Percentiles rank a stretch among this genome's conserved stretches.
These are phyloP conservation scores for Narcine bancroftii DNA, from an alignment of 2,113 vertebrate genomes.

Conservation along the genomic window DNA sequence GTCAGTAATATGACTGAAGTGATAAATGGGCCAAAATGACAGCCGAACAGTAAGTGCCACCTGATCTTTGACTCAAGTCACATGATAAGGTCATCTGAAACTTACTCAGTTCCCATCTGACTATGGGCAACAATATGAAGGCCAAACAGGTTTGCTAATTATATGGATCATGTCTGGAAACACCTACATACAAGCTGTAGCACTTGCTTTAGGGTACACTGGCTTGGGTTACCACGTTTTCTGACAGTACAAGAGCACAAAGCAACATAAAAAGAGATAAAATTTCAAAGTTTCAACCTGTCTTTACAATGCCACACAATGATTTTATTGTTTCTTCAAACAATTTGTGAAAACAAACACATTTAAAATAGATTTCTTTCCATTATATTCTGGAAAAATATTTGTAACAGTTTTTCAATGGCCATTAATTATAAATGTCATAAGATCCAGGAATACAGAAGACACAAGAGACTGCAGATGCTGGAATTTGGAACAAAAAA, in stretches of 20 bases:
- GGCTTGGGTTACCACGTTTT: slow-evolving; percentile 56
- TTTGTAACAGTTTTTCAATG: slow-evolving; percentile 3
- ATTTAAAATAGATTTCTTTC: slow-evolving; percentile 46
- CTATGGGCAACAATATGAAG: slow-evolving; percentile 59
- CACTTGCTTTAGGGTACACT: slow-evolving; percentile 46
- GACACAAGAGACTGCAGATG: too few relatives aligned
- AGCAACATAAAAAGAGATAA: slow-evolving; percentile 56
- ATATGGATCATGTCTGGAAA: slow-evolving; percentile 56
- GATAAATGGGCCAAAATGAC: slow-evolving; percentile 64
- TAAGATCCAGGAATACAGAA: slow-evolving; percentile 1
- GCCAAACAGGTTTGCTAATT: slow-evolving; percentile 60
- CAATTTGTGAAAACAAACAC: slow-evolving; percentile 57
- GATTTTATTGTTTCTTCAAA: slow-evolving; percentile 49
- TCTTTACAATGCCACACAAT: slow-evolving; percentile 48
- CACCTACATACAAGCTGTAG: slow-evolving; percentile 53
- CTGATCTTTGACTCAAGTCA: slow-evolving; percentile 64
- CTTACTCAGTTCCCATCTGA: slow-evolving; percentile 63
- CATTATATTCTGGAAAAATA: slow-evolving; percentile 1
- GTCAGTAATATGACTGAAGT: slow-evolving; percentile 55
- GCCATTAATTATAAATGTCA: slow-evolving; percentile 9
- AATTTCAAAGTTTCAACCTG: slow-evolving; percentile 61
- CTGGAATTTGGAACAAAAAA: too few relatives aligned
- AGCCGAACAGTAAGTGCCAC: slow-evolving; percentile 54
- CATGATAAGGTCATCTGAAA: slow-evolving; percentile 62
- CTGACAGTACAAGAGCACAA: slow-evolving; percentile 50